These are phyloP conservation scores for Mastomys coucha DNA, from an alignment of 2,113 vertebrate genomes.

Conservation along the genomic window DNA sequence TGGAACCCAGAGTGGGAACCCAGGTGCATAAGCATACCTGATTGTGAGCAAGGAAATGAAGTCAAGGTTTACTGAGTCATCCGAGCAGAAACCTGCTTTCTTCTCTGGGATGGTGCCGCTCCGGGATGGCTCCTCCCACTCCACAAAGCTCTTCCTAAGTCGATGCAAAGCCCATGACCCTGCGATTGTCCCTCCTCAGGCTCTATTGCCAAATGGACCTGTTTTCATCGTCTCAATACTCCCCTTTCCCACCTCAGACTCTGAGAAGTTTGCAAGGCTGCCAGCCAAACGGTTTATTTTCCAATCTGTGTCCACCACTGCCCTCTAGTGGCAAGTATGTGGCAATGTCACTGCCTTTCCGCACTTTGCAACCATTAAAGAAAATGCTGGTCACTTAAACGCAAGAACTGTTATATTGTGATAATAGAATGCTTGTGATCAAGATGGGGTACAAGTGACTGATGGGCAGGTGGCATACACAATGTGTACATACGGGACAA, in stretches of 20 bases:
- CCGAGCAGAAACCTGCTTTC: not conserved
- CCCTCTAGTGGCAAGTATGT: slow-evolving; percentile 63
- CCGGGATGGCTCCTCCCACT: fast-evolving
- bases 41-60: not conserved
- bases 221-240: not conserved
- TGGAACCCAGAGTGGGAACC: too few species aligned
- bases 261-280: not conserved
- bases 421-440: not conserved
- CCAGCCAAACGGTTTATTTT: not conserved
- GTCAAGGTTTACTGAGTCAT: not conserved
- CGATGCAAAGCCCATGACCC: not conserved
- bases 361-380: not conserved
- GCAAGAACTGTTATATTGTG: not conserved
- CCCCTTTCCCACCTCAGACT: not conserved
- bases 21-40: not conserved
- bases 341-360: not conserved
- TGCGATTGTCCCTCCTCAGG: not conserved
- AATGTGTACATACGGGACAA: not conserved
- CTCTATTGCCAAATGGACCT: not conserved
- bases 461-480: not conserved
- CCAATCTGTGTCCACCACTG: not conserved
- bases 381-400: not conserved
- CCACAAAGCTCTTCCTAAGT: not conserved
- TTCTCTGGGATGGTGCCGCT: not conserved
- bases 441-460: not conserved